Evolutionary conservation across 2,113 vertebrate species (phyloP).

Genomic region (Dipodomys merriami): DNA sequence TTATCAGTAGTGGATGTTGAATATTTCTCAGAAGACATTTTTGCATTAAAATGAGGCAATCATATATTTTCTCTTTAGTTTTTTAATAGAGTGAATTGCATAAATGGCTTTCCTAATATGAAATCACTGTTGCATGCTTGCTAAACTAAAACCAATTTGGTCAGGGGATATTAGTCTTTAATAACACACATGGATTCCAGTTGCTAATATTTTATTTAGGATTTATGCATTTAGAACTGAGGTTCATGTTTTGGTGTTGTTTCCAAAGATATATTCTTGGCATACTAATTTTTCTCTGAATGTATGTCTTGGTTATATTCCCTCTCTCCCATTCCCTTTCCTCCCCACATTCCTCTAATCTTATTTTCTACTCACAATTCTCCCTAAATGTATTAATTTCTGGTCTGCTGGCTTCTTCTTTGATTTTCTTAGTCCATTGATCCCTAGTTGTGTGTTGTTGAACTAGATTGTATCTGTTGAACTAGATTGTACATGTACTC

Average conservation of each 20-base stretch:
- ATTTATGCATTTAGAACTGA: slow-evolving; percentile 15
- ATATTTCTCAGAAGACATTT: slow-evolving; percentile 27
- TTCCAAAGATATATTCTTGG: not conserved
- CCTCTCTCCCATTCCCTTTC: too few species aligned
- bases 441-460: too few species aligned
- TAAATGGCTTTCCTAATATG: slow-evolving; percentile 39
- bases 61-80: slow-evolving; percentile 13
- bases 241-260: not conserved
- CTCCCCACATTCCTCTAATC: too few species aligned
- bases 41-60: slow-evolving; percentile 1
- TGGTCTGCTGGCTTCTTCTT: too few species aligned
- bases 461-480: too few species aligned
- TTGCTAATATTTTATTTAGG: slow-evolving; percentile 66
- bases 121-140: slow-evolving; percentile 49
- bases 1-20: not conserved
- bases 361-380: too few species aligned
- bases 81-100: slow-evolving; percentile 48
- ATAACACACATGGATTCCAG: slow-evolving; percentile 60
- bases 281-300: not conserved
- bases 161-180: slow-evolving; percentile 63
- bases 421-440: too few species aligned
- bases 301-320: too few species aligned
- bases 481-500: too few species aligned
- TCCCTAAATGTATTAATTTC: too few species aligned
- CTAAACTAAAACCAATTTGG: slow-evolving; percentile 41